Percentiles rank a stretch among this genome's conserved stretches.
Evolutionary conservation across 2,888 invertebrate genomes (phyloP).

Genomic region (Cerastis leucographa): DNA sequence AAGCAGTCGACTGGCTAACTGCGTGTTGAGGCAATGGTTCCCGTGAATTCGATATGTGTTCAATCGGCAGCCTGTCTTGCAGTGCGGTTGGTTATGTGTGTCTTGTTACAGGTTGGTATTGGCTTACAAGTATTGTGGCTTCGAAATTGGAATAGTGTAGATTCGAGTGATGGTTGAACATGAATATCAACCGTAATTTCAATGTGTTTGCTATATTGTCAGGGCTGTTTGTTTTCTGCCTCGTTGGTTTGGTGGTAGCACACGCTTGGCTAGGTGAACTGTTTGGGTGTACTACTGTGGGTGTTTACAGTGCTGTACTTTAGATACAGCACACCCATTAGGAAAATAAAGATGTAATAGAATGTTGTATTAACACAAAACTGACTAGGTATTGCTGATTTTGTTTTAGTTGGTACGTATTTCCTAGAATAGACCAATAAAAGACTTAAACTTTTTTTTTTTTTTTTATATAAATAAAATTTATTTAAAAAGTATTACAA

Average conservation of each 20-base stretch:
- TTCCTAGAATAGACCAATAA: background rate
- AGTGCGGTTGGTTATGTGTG: background rate
- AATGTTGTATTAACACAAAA: background rate
- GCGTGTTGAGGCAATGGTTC: background rate
- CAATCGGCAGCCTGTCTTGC: background rate
- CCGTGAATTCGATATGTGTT: slow-evolving; percentile 5
- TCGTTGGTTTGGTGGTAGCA: background rate
- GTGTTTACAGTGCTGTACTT: no score
- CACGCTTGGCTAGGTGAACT: background rate
- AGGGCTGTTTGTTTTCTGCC: background rate
- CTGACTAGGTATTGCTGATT: background rate
- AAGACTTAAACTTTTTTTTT: no score
- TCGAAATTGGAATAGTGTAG: background rate
- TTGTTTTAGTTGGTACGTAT: background rate
- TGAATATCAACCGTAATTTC: background rate
- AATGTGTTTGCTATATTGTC: background rate
- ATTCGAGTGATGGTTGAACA: background rate
- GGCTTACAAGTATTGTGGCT: background rate
- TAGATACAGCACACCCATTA: background rate
- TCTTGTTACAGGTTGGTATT: background rate
- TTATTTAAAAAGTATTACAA: no score
- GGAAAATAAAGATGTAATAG: background rate
- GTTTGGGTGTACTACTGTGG: background rate
- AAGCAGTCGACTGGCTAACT: background rate
- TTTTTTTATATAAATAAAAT: no score